Evolutionary conservation across 2,888 invertebrate genomes (phyloP), one percentile per base, ranked within the genome.

Genomic region (Drosophila fulvimacula): DNA sequence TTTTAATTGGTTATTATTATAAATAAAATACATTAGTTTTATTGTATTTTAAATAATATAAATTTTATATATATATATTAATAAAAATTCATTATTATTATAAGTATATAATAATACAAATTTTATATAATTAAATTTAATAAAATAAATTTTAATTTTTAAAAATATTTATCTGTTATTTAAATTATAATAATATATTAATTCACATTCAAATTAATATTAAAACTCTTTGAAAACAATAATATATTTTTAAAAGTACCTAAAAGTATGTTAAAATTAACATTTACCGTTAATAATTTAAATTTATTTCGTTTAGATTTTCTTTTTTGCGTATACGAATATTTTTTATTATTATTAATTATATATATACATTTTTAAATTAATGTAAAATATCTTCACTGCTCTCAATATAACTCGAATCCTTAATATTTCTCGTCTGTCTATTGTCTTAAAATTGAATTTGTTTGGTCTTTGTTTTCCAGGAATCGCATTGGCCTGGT

Each of bases 381-480:
- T 30, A 6, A 11, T 30, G 7, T 32, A 11, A 6, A 3, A 10
- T 5, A n/a, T 10, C 11, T 42, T 21, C 10, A 41, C 10, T 1
- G 4, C n/a, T 2, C n/a, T n/a, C 7, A 9, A n/a, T 17, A 13
- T 21, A 42, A 42, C 11, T 30, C 15, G 17, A 5, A 7, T 5
- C 6, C 5, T 30, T 7, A 3, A 39, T 1, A 38, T 51, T 51
- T 46, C 46, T 58, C 46, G 69, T 46, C 69, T 60, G 70, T 48
- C 49, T 21, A 15, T 27, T 11, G 32, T 19, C 10, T 41, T 34
- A 2, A 9, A 34, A n/a, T 24, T 19, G 21, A 34, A 38, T 27
- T 30, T 19, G 27, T 19, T 51, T 21, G 32, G n/a, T 15, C 63
- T 57, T 71, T 63, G 63, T 63, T 56, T 34, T 19, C 48, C 30